A percentile compares a stretch with the other conserved stretches of the same genome.
Conservation (phyloP, 2,888 invertebrate species). For the Diloba caeruleocephala region DNA sequence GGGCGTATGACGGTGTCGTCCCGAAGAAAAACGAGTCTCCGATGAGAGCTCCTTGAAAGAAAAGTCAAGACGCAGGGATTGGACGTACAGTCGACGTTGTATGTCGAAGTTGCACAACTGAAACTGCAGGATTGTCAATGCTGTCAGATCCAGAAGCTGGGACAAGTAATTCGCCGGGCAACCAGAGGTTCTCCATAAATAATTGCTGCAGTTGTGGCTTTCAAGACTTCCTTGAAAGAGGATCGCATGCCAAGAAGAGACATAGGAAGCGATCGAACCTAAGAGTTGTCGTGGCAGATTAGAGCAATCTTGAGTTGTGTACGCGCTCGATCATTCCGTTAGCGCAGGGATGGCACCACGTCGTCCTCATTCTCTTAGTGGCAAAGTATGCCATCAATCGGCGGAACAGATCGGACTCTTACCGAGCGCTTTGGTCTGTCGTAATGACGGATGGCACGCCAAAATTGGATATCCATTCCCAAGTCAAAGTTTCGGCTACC, state of each 20-base stretch:
- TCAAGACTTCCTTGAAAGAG: background rate
- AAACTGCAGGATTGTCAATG: too few species aligned
- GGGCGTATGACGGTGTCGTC: too few species aligned
- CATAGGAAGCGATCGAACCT: background rate
- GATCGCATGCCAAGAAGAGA: background rate
- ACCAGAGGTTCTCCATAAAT: background rate
- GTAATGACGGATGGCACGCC: background rate
- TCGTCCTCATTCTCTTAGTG: background rate
- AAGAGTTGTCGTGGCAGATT: background rate
- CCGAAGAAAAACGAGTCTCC: too few species aligned
- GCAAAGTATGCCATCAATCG: background rate
- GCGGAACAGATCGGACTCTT: background rate
- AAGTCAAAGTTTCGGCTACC: background rate
- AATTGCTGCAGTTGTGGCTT: background rate
- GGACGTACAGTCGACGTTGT: too few species aligned
- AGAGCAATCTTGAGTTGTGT: background rate
- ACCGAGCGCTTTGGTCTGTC: background rate
- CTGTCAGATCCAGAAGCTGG: background rate
- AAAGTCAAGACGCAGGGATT: too few species aligned
- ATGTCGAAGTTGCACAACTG: too few species aligned
- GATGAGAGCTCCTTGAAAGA: too few species aligned
- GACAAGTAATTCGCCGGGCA: background rate
- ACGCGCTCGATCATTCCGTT: background rate
- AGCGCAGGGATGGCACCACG: background rate
- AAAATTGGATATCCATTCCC: background rate